Conservation (phyloP, 2,113 vertebrate genomes). For the Chaetorhynchus papuensis region DNA sequence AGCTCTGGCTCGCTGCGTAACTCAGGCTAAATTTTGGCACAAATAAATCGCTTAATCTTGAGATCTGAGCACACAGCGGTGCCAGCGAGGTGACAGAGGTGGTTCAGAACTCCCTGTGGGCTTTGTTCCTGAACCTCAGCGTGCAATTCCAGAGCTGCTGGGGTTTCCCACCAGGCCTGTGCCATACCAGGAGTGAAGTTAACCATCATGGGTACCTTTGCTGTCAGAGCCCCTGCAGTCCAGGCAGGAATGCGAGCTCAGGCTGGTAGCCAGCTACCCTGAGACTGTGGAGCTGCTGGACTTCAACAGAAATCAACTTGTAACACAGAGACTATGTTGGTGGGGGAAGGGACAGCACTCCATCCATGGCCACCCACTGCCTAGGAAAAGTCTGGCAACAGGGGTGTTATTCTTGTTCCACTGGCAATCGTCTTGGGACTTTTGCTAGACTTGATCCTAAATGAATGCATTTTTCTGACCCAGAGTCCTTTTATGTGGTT, state of each 20-base stretch:
- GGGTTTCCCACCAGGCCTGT: not conserved
- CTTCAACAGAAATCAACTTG: conserved; percentile 43
- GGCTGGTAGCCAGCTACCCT: conserved; percentile 32
- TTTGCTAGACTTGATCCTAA: conserved; percentile 68
- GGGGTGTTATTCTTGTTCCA: conserved; percentile 67
- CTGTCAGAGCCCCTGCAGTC: conserved; percentile 9
- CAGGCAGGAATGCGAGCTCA: conserved; percentile 11
- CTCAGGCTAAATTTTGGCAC: not conserved
- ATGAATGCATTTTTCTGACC: conserved; percentile 67
- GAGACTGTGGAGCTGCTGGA: conserved; percentile 4
- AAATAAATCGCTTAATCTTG: not conserved
- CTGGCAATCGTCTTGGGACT: conserved; percentile 59
- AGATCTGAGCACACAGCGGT: not conserved
- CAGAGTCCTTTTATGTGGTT: conserved; percentile 65
- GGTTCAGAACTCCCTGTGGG: not conserved
- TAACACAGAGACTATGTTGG: conserved; percentile 40
- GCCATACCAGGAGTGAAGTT: conserved; percentile 19
- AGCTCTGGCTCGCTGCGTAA: not conserved
- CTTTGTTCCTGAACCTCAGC: not conserved
- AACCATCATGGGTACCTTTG: conserved; percentile 12
- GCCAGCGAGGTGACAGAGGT: not conserved
- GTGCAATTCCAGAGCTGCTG: not conserved
- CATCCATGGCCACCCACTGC: conserved; percentile 60
- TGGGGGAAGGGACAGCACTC: conserved; percentile 50
- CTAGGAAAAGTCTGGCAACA: conserved; percentile 67